Base-by-base conservation (phyloP, 92 coral and sea anemone genomes). In the Actinernus sp. region DNA sequence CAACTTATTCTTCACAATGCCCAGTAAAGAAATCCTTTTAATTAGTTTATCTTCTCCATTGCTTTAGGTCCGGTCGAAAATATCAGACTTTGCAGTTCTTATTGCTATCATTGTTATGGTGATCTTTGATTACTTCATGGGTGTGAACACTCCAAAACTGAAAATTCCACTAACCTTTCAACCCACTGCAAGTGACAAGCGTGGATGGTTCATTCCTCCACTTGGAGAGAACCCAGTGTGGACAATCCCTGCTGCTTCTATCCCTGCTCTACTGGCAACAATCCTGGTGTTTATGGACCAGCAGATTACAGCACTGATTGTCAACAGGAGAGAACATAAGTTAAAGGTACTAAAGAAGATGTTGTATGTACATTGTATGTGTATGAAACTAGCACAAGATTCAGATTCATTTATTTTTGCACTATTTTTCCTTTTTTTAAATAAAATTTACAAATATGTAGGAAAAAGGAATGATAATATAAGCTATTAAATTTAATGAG, bases 281-380 rank as follows among this genome's bases (percentile, higher is more conserved):
- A 94, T 94, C 50, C 51, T 94, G 33, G 98, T 94, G 46, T 94
- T 94, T 43, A 94, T 94, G 98, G 98, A 94, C 76, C 98, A 94
- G 63, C 98, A 94, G 58, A 94, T 94, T 44, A 94, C 98, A 26
- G 98, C 97, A 9, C 87, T 94, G 56, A 94, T 94, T 26, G 97
- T 94, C 24, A 94, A 94, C 78, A 94, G 97, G 74, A 55, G 98
- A 55, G 98, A 94, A 59, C 98, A 94, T 54, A 94, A 94, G 36
- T 73, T 94, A 6, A 94, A 83, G 95, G 98, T 94, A 56, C 37
- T 20, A 29, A 73, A 0, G 12, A 5, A 2, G 24, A 55, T 14
- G n/a, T n/a, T n/a, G n/a, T n/a, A n/a, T n/a, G n/a, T n/a, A n/a
- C n/a, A n/a, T n/a, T n/a, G n/a, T n/a, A n/a, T n/a, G n/a, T n/a